Evolutionary conservation across 2,113 vertebrate genomes (phyloP).

Genomic region (Girardinichthys multiradiatus): DNA sequence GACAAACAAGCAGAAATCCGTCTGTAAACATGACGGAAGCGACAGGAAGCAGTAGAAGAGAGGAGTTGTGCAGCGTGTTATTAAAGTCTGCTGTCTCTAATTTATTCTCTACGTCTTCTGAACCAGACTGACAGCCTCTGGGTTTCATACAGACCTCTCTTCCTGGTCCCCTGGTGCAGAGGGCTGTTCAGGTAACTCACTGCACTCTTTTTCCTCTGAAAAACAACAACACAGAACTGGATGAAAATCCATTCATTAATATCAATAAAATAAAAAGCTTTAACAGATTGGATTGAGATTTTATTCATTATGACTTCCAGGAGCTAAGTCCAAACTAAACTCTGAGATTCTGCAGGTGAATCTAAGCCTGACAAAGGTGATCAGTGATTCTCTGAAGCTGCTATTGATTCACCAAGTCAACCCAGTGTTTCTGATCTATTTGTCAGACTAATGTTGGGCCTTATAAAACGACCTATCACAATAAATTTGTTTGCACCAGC

Average conservation of each 20-base stretch:
- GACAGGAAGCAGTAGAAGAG: constrained; percentile 44
- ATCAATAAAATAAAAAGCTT: background rate
- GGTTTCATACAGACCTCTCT: constrained; percentile 89
- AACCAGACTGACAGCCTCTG: background rate
- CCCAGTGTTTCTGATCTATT: too few species aligned
- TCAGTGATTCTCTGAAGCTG: too few species aligned
- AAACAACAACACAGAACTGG: constrained; percentile 25
- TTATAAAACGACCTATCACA: too few species aligned
- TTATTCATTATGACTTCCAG: too few species aligned
- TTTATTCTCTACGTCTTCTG: constrained; percentile 2
- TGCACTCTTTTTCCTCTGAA: constrained; percentile 96
- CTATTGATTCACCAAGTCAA: too few species aligned
- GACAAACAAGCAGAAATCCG: constrained; percentile 19
- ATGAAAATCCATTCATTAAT: background rate
- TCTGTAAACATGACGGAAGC: constrained; percentile 14
- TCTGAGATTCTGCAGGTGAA: too few species aligned
- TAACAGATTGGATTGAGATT: too few species aligned
- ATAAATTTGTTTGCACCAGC: background rate
- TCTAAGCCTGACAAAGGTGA: too few species aligned
- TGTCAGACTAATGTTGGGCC: too few species aligned
- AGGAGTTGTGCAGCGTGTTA: constrained; percentile 28
- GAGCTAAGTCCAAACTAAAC: background rate
- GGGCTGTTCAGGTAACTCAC: constrained; percentile 99
- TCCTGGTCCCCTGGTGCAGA: constrained; percentile 94
- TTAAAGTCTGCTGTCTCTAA: constrained; percentile 13